Evolutionary conservation across 2,888 invertebrate genomes (phyloP).

Genomic region (Cosmia trapezina): DNA sequence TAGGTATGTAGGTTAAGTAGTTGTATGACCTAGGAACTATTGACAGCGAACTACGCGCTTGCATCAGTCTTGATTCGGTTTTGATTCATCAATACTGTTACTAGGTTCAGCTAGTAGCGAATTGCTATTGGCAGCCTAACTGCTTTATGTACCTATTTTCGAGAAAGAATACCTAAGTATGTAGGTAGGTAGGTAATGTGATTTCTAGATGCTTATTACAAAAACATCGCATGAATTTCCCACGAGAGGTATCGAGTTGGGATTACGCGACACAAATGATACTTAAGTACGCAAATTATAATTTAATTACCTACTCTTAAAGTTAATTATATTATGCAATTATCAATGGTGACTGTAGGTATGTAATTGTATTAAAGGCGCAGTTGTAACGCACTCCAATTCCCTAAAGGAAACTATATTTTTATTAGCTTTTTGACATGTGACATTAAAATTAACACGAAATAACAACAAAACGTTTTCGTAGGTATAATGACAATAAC

Average conservation of each 20-base stretch:
- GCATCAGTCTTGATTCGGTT: too few relatives aligned
- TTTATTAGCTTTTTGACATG: constrained; percentile 15
- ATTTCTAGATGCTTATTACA: constrained; percentile 17
- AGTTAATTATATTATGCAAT: constrained; percentile 37
- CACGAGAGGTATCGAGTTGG: constrained; percentile 37
- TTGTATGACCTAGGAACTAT: neutral
- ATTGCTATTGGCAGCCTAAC: neutral
- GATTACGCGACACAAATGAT: constrained; percentile 30
- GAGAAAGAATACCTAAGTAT: too few relatives aligned
- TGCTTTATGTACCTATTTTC: neutral
- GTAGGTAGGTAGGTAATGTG: neutral
- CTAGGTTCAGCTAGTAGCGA: neutral
- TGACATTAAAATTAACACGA: constrained; percentile 13
- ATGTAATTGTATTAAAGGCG: constrained; percentile 25
- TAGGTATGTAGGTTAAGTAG: neutral
- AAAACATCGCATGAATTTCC: constrained; percentile 51
- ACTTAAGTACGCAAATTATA: constrained; percentile 14
- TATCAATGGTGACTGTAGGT: constrained; percentile 7
- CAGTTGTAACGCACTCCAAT: constrained; percentile 28
- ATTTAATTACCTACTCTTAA: constrained; percentile 28
- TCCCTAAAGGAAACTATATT: constrained; percentile 25
- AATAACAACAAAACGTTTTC: constrained; percentile 34
- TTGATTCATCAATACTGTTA: too few relatives aligned
- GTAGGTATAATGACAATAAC: neutral
- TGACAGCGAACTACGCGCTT: too few relatives aligned